Conservation (phyloP, 2,797 vertebrate species). For the Muscicapa comitata region DNA sequence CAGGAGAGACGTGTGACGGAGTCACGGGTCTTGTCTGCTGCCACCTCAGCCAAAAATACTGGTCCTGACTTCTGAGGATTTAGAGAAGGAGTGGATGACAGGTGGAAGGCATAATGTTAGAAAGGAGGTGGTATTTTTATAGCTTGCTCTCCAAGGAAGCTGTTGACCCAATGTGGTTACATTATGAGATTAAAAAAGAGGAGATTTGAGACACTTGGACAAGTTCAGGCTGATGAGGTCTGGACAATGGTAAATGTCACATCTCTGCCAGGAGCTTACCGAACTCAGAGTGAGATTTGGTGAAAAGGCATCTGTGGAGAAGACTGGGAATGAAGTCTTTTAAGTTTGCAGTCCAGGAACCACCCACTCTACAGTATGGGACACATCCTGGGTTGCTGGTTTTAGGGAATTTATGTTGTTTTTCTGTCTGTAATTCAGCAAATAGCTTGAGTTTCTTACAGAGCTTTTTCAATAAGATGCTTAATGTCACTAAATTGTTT, state of each 20-base stretch:
- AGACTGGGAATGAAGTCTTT: not conserved
- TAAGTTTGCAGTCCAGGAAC: not conserved
- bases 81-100: not conserved
- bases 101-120: not conserved
- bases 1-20: not conserved
- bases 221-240: not conserved
- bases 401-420: not conserved
- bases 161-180: not conserved
- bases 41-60: not conserved
- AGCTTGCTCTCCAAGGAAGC: not conserved
- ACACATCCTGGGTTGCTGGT: not conserved
- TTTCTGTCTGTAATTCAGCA: not conserved
- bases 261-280: not conserved
- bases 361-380: rapidly evolving
- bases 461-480: not conserved
- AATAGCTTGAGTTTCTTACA: not conserved
- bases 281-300: not conserved
- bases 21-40: not conserved
- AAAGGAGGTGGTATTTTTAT: not conserved
- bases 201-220: not conserved
- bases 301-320: not conserved
- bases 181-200: not conserved
- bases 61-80: not conserved
- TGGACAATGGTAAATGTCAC: not conserved
- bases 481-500: not conserved